Base-by-base conservation (phyloP, 2,797 vertebrate species). In the Darevskia nairensis region DNA sequence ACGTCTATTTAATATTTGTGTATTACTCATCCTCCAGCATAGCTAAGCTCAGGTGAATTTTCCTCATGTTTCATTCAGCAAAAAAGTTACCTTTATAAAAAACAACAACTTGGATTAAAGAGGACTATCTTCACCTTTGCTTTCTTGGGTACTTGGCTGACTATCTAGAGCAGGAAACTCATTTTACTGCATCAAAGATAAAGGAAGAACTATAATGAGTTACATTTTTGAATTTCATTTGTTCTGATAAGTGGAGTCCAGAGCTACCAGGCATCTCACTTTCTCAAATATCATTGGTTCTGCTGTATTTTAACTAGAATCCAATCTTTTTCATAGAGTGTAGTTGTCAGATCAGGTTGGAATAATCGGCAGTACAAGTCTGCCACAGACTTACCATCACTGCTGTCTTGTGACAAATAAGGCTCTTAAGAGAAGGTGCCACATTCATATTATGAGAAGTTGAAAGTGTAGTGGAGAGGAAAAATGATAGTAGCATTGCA, bases 401-500 rank as follows among this genome's bases (percentile, higher is more conserved):
- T 86, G 76, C 55, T 86, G 55, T 76, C 25, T 86, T 44, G 76
- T 84, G 80, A 86, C 61, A 94, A 91, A 85, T 13, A 66, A 89
- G 83, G 74, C 75, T 90, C 82, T 80, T 6, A 88, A 91, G 39
- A 64, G 86, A 84, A 84, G 46, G 50, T 50, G 75, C 71, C 50
- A 83, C 74, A 25, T 83, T 79, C 81, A 66, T 2, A 82, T 32
- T 89, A 74, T 77, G 89, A 69, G 83, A 90, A 21, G 66, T 35
- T 82, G 88, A 35, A 64, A 85, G 81, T 78, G 71, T 41, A 46
- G 39, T 61, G 3, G 81, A 64, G 61, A 90, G 71, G 61, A 92
- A 94, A 92, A 80, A 86, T 77, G 87, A 90, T 85, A 76, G 89
- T 89, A 90, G 87, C 64, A 89, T 94, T 93, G 9, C 4, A 46